These are phyloP conservation scores for Anas bernieri DNA, from an alignment of 2,797 vertebrate species.

Conservation along the genomic window DNA sequence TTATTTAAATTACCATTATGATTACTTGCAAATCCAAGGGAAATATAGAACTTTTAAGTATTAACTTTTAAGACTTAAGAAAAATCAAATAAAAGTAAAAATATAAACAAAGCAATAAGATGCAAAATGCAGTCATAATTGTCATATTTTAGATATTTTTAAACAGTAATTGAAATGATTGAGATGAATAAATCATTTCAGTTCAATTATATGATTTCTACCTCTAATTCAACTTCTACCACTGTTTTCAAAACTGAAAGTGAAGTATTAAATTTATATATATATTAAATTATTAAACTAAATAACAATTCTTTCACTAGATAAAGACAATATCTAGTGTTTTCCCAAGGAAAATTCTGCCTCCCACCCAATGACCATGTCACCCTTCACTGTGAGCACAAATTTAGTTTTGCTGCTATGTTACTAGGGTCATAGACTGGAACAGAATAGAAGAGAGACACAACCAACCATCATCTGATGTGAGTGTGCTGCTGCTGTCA, in stretches of 20 bases:
- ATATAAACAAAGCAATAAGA: neutral
- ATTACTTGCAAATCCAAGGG: neutral
- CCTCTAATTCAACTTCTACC: neutral
- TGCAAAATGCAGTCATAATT: neutral
- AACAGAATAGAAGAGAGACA: neutral
- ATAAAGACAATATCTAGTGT: neutral
- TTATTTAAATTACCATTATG: conserved; percentile 30
- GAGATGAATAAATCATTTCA: neutral
- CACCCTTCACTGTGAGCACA: neutral
- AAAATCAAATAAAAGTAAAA: neutral
- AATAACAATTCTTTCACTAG: neutral
- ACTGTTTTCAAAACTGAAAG: neutral
- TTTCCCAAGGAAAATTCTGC: neutral
- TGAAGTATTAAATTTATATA: neutral
- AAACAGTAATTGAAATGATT: neutral
- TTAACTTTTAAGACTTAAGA: neutral
- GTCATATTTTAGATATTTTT: neutral
- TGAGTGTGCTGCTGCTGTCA: neutral
- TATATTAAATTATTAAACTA: neutral
- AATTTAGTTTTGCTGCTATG: too few relatives aligned
- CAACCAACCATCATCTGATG: neutral
- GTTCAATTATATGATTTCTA: neutral
- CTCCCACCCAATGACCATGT: neutral
- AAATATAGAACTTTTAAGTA: neutral
- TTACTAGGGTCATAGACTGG: neutral